phyloP scores from a whole-genome alignment of 2,888 invertebrate genomes.

The Papilio gigon region DNA sequence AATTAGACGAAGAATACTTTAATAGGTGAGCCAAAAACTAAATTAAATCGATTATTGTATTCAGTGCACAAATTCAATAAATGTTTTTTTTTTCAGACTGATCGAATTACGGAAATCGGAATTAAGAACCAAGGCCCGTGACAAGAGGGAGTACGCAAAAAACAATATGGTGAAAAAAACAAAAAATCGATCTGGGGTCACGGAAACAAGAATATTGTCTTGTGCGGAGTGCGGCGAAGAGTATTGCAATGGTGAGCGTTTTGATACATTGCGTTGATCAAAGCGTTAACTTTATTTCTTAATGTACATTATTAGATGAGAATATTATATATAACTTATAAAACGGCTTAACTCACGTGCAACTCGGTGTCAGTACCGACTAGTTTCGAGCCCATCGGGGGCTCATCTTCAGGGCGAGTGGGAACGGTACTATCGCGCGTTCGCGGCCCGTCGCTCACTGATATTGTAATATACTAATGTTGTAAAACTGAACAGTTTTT shows the following conservation, averaged over 20 bases:
- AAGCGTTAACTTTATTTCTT: neutral
- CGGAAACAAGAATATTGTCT: conserved; percentile 88
- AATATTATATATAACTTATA: too few species aligned
- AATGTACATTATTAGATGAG: neutral
- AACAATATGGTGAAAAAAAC: conserved; percentile 87
- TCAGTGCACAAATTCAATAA: neutral
- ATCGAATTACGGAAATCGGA: conserved; percentile 92
- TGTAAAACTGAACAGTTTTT: too few species aligned
- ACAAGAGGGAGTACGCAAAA: conserved; percentile 85
- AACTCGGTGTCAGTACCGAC: too few species aligned
- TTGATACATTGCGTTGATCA: neutral
- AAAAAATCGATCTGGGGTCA: conserved; percentile 92
- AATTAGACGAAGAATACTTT: conserved; percentile 93
- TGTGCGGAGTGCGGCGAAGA: conserved; percentile 93
- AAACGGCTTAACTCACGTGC: too few species aligned
- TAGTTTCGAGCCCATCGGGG: too few species aligned
- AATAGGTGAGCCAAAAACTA: conserved; percentile 81
- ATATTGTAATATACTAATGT: too few species aligned
- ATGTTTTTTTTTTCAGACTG: conserved; percentile 76
- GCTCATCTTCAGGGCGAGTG: too few species aligned
- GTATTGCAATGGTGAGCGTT: conserved; percentile 88
- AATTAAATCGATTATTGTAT: neutral
- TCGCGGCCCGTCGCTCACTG: too few species aligned
- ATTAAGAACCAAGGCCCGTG: conserved; percentile 86
- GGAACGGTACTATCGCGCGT: too few species aligned